A percentile compares a stretch with the other conserved stretches of the same genome.
phyloP scores from a whole-genome alignment of 2,797 vertebrate species.

The Microhierax caerulescens region DNA sequence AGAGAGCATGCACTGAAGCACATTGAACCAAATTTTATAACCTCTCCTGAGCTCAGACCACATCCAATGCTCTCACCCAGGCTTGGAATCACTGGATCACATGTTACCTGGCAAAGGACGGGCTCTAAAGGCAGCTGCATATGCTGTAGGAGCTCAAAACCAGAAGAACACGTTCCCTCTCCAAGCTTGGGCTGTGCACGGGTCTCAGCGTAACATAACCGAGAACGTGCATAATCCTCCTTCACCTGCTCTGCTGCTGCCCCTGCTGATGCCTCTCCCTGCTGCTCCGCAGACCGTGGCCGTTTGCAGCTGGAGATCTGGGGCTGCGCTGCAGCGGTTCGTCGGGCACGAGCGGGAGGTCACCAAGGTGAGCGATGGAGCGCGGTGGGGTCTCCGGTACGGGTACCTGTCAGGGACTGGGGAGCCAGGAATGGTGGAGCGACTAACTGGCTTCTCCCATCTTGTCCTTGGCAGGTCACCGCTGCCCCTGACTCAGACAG shows the following conservation, averaged over 20 bases:
- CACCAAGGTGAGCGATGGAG: conserved; percentile 84
- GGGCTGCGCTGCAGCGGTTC: conserved; percentile 83
- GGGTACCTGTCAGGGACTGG: neutral
- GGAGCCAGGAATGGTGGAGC: neutral
- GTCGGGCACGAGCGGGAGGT: conserved; percentile 88
- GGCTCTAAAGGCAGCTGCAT: neutral
- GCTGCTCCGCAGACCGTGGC: conserved; percentile 81
- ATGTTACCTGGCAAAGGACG: neutral
- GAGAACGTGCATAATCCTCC: neutral
- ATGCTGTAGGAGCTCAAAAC: neutral
- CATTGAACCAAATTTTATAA: too few relatives aligned
- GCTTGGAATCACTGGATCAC: neutral
- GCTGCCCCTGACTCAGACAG: conserved; percentile 81
- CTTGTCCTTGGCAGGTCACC: conserved; percentile 75
- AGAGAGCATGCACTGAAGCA: neutral
- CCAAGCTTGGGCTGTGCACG: neutral
- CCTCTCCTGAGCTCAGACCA: neutral
- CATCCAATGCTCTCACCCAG: neutral
- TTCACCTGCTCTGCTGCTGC: neutral
- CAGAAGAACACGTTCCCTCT: neutral
- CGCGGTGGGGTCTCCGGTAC: neutral
- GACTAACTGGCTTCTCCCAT: neutral
- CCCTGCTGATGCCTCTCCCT: neutral
- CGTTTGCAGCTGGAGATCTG: conserved; percentile 89
- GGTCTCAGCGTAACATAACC: accelerated